Evolutionary conservation across 2,113 vertebrate genomes (phyloP).

Genomic region (Columba livia): DNA sequence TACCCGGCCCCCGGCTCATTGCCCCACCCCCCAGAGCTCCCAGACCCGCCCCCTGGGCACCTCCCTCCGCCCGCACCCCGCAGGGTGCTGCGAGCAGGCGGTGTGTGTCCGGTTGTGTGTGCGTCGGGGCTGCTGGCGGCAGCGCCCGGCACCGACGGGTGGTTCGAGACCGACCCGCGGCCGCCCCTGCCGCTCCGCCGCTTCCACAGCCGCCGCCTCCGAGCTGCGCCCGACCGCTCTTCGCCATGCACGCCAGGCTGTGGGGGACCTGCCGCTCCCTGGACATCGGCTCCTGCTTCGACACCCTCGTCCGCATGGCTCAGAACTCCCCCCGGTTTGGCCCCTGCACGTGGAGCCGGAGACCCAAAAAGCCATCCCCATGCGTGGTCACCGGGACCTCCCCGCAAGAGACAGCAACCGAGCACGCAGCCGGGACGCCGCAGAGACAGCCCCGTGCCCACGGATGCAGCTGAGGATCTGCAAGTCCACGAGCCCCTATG

Average conservation of each 20-base stretch:
- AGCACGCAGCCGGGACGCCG: accelerated
- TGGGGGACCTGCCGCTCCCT: slow-evolving; percentile 87
- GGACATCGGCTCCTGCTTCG: slow-evolving; percentile 83
- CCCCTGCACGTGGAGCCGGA: neutral
- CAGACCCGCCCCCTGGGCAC: neutral
- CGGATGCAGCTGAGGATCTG: neutral
- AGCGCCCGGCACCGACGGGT: slow-evolving; percentile 87
- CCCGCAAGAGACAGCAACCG: neutral
- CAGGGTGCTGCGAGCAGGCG: neutral
- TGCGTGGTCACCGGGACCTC: too few species aligned
- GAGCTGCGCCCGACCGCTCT: slow-evolving; percentile 84
- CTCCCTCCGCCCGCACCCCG: too few species aligned
- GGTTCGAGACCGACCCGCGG: slow-evolving; percentile 87
- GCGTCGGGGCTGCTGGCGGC: slow-evolving; percentile 80
- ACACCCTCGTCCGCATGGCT: slow-evolving; percentile 79
- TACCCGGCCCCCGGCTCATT: too few species aligned
- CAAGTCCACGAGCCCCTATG: too few species aligned
- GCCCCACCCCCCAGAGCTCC: too few species aligned
- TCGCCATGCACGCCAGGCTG: slow-evolving; percentile 84
- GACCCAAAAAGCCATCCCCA: neutral
- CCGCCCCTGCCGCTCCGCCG: too few species aligned
- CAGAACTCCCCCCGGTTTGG: too few species aligned
- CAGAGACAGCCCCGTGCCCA: too few species aligned
- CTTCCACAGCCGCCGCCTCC: slow-evolving; percentile 76
- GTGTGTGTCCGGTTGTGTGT: neutral